Conservation (phyloP, 2,113 vertebrate species). For the Neogobius melanostomus region DNA sequence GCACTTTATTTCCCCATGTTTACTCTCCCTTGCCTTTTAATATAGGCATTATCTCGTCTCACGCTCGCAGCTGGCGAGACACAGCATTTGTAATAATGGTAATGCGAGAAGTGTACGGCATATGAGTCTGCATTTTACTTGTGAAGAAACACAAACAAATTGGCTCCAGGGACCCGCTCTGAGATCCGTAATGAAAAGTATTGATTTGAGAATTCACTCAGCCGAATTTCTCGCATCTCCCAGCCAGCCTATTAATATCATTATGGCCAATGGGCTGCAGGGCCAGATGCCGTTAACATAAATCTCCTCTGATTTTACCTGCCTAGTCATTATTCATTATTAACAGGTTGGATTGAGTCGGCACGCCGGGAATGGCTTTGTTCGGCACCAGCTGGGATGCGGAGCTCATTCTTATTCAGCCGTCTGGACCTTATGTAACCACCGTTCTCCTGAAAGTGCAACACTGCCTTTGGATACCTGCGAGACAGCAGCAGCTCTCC, state of each 20-base stretch:
- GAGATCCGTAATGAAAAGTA: conserved; percentile 61
- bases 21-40: neutral
- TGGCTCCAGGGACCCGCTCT: conserved; percentile 22
- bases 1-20: too few relatives aligned
- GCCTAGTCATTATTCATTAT: conserved; percentile 54
- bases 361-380: conserved; percentile 29
- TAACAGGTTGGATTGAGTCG: conserved; percentile 48
- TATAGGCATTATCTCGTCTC: neutral
- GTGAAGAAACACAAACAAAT: conserved; percentile 23
- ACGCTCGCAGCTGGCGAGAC: neutral
- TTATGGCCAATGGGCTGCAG: conserved; percentile 44
- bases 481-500: neutral
- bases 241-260: conserved; percentile 50
- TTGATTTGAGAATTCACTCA: conserved; percentile 63
- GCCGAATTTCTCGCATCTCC: conserved; percentile 43
- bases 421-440: neutral
- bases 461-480: neutral
- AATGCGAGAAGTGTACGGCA: neutral
- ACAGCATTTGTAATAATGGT: conserved; percentile 39
- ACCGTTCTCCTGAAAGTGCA: neutral
- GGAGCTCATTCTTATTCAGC: conserved; percentile 20
- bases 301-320: conserved; percentile 45
- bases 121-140: conserved; percentile 12
- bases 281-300: conserved; percentile 50
- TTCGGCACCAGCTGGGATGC: conserved; percentile 8